Conservation (phyloP, 1,140 invertebrate genomes). For the Philopotamus ludificatus region DNA sequence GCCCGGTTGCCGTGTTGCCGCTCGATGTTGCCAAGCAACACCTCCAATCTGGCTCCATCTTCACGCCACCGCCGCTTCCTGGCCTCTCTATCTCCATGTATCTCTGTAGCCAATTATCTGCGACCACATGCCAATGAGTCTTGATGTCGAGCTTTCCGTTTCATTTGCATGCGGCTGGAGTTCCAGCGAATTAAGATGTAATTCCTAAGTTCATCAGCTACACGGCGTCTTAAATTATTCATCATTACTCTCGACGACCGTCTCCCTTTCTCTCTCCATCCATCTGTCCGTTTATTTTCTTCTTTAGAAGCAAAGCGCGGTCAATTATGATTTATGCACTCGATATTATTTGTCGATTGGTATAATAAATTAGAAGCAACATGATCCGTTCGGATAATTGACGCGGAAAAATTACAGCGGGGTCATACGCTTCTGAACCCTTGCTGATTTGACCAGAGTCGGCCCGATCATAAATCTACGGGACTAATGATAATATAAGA, state of each 20-base stretch:
- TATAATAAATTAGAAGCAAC: neutral
- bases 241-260: neutral
- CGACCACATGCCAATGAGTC: neutral
- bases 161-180: too few species aligned
- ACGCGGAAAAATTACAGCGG: neutral
- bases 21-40: constrained; percentile 14
- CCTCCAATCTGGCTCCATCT: neutral
- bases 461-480: too few species aligned
- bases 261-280: neutral
- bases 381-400: neutral
- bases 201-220: too few species aligned
- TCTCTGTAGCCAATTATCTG: constrained; percentile 4
- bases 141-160: neutral
- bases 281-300: too few species aligned
- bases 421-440: too few species aligned
- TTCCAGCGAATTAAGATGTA: too few species aligned
- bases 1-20: neutral
- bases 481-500: too few species aligned
- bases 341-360: neutral
- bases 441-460: too few species aligned
- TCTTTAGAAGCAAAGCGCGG: too few species aligned
- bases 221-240: too few species aligned
- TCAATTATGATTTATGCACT: neutral
- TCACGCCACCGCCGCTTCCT: constrained; percentile 1
- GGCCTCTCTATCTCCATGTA: neutral